Percentiles rank a stretch among this genome's conserved stretches.
phyloP scores from a whole-genome alignment of 2,113 vertebrate genomes.

The Serinus canaria region DNA sequence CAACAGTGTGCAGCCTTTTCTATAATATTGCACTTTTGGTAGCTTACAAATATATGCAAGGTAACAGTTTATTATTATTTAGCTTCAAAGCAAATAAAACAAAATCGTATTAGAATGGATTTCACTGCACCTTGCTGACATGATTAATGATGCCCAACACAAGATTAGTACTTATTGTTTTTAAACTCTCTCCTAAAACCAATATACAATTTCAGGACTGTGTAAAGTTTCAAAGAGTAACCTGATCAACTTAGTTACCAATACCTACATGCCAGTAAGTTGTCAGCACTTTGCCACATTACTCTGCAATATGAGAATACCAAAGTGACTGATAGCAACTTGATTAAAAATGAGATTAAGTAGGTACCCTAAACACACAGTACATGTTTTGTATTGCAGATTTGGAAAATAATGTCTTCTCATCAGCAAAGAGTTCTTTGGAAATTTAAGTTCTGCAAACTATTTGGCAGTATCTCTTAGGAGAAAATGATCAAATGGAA shows the following conservation, averaged over 20 bases:
- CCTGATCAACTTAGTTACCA: neutral
- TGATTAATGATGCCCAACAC: neutral
- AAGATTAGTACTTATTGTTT: neutral
- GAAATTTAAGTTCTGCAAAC: neutral
- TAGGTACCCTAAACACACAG: neutral
- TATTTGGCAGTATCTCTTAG: neutral
- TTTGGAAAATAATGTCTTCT: neutral
- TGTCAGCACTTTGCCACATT: neutral
- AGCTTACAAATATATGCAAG: neutral
- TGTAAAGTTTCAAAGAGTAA: neutral
- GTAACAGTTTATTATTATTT: neutral
- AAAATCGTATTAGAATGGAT: neutral
- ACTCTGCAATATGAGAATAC: neutral
- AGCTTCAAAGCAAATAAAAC: neutral
- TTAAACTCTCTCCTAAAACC: neutral
- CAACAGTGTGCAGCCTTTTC: neutral
- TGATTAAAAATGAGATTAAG: neutral
- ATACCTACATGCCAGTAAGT: neutral
- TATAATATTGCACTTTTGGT: neutral
- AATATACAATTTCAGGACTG: neutral
- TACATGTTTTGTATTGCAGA: neutral
- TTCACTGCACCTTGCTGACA: neutral
- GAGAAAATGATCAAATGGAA: neutral
- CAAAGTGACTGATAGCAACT: neutral
- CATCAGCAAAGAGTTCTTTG: neutral